These are phyloP conservation scores for Girardia tigrina DNA, from an alignment of 2,888 invertebrate species.

Conservation along the genomic window DNA sequence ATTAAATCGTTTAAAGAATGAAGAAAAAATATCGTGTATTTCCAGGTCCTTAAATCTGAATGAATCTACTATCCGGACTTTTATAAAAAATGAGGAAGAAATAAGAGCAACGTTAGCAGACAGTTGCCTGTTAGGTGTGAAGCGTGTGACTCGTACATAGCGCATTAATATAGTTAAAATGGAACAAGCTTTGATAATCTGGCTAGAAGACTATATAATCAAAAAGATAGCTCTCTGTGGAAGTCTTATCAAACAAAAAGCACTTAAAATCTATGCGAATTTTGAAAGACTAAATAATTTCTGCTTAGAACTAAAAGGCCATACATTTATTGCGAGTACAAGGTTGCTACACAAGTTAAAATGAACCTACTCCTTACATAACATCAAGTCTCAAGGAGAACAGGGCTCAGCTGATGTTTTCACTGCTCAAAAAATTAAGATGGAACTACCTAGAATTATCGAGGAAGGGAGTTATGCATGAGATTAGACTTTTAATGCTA, in stretches of 20 bases:
- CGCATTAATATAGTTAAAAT: too few species aligned
- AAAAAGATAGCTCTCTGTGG: neutral
- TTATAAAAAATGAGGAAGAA: too few species aligned
- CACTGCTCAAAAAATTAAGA: too few species aligned
- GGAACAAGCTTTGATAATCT: neutral
- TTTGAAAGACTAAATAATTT: too few species aligned
- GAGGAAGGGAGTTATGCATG: too few species aligned
- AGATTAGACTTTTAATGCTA: too few species aligned
- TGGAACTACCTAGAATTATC: too few species aligned
- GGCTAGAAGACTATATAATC: neutral
- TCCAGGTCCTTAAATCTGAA: neutral
- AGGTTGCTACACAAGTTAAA: neutral
- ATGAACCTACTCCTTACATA: neutral
- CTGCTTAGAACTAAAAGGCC: neutral
- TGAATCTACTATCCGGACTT: neutral
- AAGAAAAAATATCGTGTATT: neutral
- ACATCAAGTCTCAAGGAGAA: neutral
- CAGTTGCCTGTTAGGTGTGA: neutral
- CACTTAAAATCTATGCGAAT: too few species aligned
- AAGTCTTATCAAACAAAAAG: neutral
- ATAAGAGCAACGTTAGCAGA: neutral
- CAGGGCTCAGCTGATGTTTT: too few species aligned
- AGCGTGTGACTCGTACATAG: too few species aligned
- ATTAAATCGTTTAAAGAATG: neutral
- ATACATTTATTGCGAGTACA: neutral